Evolutionary conservation across 2,888 invertebrate species (phyloP).

Genomic region (Apocheima hispidaria): DNA sequence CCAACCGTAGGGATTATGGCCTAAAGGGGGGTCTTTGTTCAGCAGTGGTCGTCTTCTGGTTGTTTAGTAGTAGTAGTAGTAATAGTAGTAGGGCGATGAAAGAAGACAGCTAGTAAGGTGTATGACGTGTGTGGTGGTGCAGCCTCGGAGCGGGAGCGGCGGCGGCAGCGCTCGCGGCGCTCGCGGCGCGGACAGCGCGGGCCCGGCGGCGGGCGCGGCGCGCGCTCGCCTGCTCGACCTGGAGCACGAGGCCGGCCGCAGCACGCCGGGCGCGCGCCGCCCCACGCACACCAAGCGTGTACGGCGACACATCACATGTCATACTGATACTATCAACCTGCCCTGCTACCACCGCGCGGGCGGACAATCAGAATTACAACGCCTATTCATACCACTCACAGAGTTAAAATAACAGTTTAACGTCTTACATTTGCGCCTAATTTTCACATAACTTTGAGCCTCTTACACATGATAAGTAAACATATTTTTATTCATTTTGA

Average conservation of each 20-base stretch:
- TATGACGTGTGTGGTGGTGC: conserved; percentile 57
- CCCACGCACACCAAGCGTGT: conserved; percentile 58
- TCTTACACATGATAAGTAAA: no score
- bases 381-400: no score
- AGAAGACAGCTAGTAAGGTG: conserved; percentile 26
- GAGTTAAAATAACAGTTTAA: no score
- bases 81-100: conserved; percentile 21
- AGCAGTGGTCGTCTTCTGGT: no score
- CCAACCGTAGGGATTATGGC: no score
- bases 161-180: conserved; percentile 40
- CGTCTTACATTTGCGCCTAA: no score
- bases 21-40: no score
- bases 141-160: conserved; percentile 52
- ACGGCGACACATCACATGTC: conserved; percentile 41
- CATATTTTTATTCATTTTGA: no score
- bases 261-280: conserved; percentile 78
- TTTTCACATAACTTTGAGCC: no score
- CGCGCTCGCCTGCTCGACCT: conserved; percentile 81
- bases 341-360: conserved; percentile 18
- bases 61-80: not conserved
- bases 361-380: conserved; percentile 19
- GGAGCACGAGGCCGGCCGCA: conserved; percentile 82
- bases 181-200: conserved; percentile 43
- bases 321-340: conserved; percentile 25
- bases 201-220: conserved; percentile 57